Evolutionary conservation across 2,888 invertebrate species (phyloP).

Genomic region (Lasius fuliginosus): DNA sequence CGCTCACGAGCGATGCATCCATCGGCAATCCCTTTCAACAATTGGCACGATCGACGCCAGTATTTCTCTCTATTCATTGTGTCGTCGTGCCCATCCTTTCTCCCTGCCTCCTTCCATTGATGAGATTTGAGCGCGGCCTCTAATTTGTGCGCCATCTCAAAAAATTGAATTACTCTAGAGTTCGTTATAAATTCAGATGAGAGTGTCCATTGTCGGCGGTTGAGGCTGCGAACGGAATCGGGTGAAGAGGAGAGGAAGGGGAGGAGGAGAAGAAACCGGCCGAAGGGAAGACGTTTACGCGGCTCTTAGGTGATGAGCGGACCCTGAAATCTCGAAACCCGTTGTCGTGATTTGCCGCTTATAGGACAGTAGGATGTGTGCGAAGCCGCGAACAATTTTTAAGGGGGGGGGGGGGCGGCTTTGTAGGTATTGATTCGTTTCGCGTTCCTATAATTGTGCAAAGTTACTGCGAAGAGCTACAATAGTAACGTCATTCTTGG

Average conservation of each 20-base stretch:
- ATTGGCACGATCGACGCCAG: constrained; percentile 21
- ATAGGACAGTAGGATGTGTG: background rate
- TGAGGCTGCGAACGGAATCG: constrained; percentile 59
- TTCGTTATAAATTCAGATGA: constrained; percentile 72
- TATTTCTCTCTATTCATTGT: constrained; percentile 55
- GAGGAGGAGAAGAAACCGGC: background rate
- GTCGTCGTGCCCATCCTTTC: constrained; percentile 20
- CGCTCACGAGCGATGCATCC: constrained; percentile 42
- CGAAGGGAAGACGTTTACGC: constrained; percentile 27
- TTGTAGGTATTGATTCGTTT: constrained; percentile 38
- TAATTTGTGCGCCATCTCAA: constrained; percentile 60
- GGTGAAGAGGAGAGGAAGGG: no score
- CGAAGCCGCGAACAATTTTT: constrained; percentile 16
- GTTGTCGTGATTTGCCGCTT: constrained; percentile 40
- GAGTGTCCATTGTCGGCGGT: constrained; percentile 62
- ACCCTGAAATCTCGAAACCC: background rate
- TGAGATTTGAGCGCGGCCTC: constrained; percentile 46
- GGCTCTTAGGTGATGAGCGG: constrained; percentile 42
- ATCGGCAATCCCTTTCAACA: constrained; percentile 60
- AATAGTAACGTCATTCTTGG: constrained; percentile 23
- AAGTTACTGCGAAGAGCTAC: constrained; percentile 20
- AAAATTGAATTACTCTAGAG: constrained; percentile 67
- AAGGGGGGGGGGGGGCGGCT: background rate
- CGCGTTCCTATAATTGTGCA: constrained; percentile 34
- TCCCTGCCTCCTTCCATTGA: background rate